phyloP scores from a whole-genome alignment of 2,888 invertebrate species.

The Octonoba sinensis region DNA sequence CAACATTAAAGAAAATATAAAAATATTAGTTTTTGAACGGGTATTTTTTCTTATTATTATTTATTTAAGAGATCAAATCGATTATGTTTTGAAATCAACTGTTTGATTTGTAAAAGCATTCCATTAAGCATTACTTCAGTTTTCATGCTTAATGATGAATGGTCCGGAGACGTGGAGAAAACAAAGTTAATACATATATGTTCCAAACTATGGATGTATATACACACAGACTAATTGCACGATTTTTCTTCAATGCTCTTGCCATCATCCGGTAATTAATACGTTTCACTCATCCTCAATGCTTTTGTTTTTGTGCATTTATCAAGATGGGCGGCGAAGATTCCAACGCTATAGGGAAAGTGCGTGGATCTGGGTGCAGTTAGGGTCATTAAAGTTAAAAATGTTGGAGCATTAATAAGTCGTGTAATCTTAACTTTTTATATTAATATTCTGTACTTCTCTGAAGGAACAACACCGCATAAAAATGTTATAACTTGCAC shows the following conservation, averaged over 20 bases:
- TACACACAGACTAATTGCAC: slow-evolving; percentile 36
- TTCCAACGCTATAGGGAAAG: not conserved
- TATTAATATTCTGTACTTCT: not conserved
- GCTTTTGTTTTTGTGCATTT: slow-evolving; percentile 35
- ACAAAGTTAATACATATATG: too few species aligned
- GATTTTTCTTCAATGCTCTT: slow-evolving; percentile 31
- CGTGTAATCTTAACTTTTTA: slow-evolving; percentile 2
- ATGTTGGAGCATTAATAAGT: slow-evolving; percentile 38
- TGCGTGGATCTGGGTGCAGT: slow-evolving; percentile 34
- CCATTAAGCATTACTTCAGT: too few species aligned
- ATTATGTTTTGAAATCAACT: too few species aligned
- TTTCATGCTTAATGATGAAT: too few species aligned
- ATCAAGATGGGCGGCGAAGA: slow-evolving; percentile 36
- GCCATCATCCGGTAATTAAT: slow-evolving; percentile 50
- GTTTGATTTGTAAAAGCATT: too few species aligned
- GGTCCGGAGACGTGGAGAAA: too few species aligned
- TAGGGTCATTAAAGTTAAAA: slow-evolving; percentile 46
- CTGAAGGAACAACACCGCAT: too few species aligned
- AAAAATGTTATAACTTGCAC: slow-evolving; percentile 9
- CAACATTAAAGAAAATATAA: too few species aligned
- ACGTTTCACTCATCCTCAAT: slow-evolving; percentile 9
- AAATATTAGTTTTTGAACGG: too few species aligned
- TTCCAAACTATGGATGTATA: slow-evolving; percentile 3
- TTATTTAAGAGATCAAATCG: too few species aligned
- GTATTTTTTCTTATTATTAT: too few species aligned